phyloP scores from a whole-genome alignment of 2,888 invertebrate genomes.

The Spodoptera littoralis region DNA sequence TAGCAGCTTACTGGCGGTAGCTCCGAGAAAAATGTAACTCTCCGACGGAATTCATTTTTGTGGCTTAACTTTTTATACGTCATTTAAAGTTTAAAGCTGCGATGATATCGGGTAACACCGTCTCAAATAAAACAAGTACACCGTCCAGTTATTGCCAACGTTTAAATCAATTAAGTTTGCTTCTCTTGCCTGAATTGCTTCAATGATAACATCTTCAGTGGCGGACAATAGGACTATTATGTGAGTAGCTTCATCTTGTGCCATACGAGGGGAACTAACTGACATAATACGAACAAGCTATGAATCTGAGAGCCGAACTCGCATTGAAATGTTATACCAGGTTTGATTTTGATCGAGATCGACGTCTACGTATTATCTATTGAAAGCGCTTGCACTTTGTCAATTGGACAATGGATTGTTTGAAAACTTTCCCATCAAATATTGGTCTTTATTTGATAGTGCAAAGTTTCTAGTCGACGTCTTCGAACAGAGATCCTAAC shows the following conservation, averaged over 20 bases:
- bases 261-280: slow-evolving; percentile 67
- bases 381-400: slow-evolving; percentile 69
- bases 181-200: slow-evolving; percentile 67
- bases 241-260: slow-evolving; percentile 73
- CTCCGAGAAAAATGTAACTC: slow-evolving; percentile 79
- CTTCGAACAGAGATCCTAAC: slow-evolving; percentile 8
- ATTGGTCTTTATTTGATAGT: slow-evolving; percentile 30
- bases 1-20: slow-evolving; percentile 82
- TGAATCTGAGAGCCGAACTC: slow-evolving; percentile 70
- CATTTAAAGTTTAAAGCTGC: slow-evolving; percentile 61
- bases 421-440: slow-evolving; percentile 45
- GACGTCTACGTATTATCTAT: slow-evolving; percentile 65
- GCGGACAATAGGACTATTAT: slow-evolving; percentile 80
- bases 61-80: slow-evolving; percentile 71
- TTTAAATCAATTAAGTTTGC: slow-evolving; percentile 71
- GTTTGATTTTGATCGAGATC: slow-evolving; percentile 72
- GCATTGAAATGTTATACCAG: slow-evolving; percentile 76
- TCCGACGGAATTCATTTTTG: slow-evolving; percentile 73
- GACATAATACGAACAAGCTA: slow-evolving; percentile 70
- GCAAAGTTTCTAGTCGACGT: slow-evolving; percentile 19
- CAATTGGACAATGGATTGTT: slow-evolving; percentile 59
- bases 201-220: slow-evolving; percentile 75
- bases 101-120: slow-evolving; percentile 48
- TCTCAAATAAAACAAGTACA: slow-evolving; percentile 38
- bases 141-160: slow-evolving; percentile 45